phyloP scores from a whole-genome alignment of 2,888 invertebrate genomes.

The Acrocera orbiculus region DNA sequence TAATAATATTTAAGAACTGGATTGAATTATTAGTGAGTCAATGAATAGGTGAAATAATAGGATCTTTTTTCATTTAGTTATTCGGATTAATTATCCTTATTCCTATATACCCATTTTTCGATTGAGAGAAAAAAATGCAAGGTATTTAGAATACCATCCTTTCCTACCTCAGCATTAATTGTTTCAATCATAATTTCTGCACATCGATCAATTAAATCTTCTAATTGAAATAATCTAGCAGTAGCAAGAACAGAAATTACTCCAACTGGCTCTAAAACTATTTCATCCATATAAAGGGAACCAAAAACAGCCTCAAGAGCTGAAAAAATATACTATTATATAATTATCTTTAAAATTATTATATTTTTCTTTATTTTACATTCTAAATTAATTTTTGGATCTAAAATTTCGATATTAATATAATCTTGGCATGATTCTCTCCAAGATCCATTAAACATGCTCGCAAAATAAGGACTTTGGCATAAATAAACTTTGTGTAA shows the following conservation, averaged over 20 bases:
- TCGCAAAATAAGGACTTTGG: conserved; percentile 63
- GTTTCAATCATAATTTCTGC: conserved; percentile 55
- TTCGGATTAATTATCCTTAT: no score
- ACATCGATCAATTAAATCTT: conserved; percentile 55
- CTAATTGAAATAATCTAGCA: conserved; percentile 56
- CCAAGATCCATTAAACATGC: conserved; percentile 70
- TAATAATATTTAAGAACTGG: no score
- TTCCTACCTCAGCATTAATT: conserved; percentile 41
- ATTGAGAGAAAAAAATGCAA: no score
- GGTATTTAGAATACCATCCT: no score
- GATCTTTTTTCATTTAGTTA: no score
- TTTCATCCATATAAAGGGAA: conserved; percentile 58
- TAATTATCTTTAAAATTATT: background rate
- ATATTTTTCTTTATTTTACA: conserved; percentile 30
- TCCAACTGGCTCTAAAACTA: conserved; percentile 46
- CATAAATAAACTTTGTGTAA: conserved; percentile 63
- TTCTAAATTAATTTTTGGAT: conserved; percentile 49
- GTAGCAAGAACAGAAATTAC: conserved; percentile 51
- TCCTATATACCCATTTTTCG: no score
- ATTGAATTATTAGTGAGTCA: no score
- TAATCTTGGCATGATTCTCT: conserved; percentile 46
- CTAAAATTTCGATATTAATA: conserved; percentile 49
- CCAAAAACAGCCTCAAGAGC: conserved; percentile 54
- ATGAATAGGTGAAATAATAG: no score
- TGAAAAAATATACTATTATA: conserved; percentile 17